Evolutionary conservation across 2,888 invertebrate species (phyloP).

Genomic region (Torymus tubicola): DNA sequence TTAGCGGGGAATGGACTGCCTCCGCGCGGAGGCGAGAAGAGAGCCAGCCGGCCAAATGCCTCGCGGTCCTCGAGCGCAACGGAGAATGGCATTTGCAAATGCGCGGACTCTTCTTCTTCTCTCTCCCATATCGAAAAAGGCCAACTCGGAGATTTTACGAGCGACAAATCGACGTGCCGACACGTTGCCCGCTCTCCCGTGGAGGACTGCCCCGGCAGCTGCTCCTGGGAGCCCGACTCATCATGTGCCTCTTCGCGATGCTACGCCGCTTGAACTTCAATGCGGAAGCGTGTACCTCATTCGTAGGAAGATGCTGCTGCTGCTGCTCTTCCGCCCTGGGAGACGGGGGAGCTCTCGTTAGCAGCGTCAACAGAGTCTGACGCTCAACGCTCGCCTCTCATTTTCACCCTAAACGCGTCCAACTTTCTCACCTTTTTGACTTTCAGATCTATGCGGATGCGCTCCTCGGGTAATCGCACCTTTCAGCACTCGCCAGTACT

Average conservation of each 20-base stretch:
- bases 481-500: slow-evolving; percentile 3
- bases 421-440: slow-evolving; percentile 32
- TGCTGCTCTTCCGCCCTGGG: not conserved
- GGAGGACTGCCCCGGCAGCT: not conserved
- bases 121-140: slow-evolving; percentile 11
- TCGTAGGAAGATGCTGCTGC: slow-evolving; percentile 5
- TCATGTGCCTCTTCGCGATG: not conserved
- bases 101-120: not conserved
- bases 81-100: slow-evolving; percentile 68
- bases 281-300: slow-evolving; percentile 51
- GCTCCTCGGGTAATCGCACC: slow-evolving; percentile 11
- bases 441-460: slow-evolving; percentile 30
- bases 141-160: slow-evolving; percentile 45
- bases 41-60: slow-evolving; percentile 67
- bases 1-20: slow-evolving; percentile 57
- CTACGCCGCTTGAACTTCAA: slow-evolving; percentile 28
- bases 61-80: slow-evolving; percentile 73
- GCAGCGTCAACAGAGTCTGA: not conserved
- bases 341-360: not conserved
- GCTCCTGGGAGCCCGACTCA: slow-evolving; percentile 22
- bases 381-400: not conserved
- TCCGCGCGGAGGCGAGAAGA: not conserved
- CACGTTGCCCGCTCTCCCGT: slow-evolving; percentile 14
- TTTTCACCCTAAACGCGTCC: slow-evolving; percentile 7
- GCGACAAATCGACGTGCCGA: slow-evolving; percentile 51